These are phyloP conservation scores for Phortica magna DNA, from an alignment of 2,888 invertebrate species.

Conservation along the genomic window DNA sequence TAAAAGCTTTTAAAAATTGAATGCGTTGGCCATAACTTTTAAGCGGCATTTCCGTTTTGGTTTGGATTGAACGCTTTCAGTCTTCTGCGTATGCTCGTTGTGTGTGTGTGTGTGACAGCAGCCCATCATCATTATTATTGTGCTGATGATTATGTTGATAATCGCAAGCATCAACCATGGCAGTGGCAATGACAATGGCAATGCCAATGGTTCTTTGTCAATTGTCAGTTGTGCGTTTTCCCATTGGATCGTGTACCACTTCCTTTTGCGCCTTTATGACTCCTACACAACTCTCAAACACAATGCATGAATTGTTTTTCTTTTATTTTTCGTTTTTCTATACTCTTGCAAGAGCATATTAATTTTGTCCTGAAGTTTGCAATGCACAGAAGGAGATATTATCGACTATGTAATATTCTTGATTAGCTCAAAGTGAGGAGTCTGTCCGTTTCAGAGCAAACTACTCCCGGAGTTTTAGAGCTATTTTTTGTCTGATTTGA, in stretches of 20 bases:
- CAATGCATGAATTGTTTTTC: neutral
- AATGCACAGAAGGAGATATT: no score
- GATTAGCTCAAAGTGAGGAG: no score
- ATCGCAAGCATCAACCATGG: neutral
- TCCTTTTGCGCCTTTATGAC: neutral
- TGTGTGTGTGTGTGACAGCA: neutral
- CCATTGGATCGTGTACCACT: constrained; percentile 44
- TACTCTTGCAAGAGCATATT: neutral
- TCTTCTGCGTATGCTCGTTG: neutral
- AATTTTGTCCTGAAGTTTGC: no score
- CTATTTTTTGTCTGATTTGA: no score
- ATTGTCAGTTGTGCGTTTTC: constrained; percentile 61
- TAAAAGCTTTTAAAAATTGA: constrained; percentile 20
- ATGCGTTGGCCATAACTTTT: constrained; percentile 1
- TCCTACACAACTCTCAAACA: neutral
- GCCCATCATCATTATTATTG: neutral
- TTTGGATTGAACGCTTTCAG: neutral
- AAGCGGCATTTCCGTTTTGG: constrained; percentile 2
- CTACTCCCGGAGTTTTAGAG: no score
- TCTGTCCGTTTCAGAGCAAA: no score
- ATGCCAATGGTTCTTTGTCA: neutral
- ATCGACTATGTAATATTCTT: no score
- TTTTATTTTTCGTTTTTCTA: neutral
- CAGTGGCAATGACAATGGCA: neutral
- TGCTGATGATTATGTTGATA: neutral